phyloP scores from a whole-genome alignment of 1,140 invertebrate species.

The Scaptomyza montana region DNA sequence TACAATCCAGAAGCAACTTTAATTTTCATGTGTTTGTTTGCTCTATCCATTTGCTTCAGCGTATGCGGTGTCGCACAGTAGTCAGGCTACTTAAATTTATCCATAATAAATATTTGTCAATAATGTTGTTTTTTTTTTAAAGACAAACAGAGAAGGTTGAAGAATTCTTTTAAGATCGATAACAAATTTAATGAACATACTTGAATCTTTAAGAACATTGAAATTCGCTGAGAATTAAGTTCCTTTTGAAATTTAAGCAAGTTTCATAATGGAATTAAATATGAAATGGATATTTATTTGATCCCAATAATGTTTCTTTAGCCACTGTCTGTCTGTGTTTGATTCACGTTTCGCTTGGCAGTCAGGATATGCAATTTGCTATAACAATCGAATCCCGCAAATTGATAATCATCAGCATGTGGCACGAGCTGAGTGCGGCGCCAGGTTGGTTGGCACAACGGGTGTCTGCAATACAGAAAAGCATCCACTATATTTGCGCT shows the following conservation, averaged over 20 bases:
- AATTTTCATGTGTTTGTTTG: constrained; percentile 71
- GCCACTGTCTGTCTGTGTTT: not conserved
- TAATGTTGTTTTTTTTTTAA: no score
- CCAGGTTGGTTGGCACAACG: not conserved
- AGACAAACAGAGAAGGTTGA: not conserved
- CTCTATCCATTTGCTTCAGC: constrained; percentile 52
- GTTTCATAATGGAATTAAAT: no score
- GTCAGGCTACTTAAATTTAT: not conserved
- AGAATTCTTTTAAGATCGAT: constrained; percentile 4
- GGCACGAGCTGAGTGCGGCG: not conserved
- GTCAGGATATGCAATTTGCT: constrained; percentile 55
- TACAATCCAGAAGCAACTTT: constrained; percentile 57
- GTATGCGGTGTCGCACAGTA: constrained; percentile 7
- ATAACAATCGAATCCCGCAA: constrained; percentile 57
- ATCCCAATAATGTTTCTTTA: not conserved
- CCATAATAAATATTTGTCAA: not conserved
- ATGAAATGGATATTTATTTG: no score
- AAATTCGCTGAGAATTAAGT: no score
- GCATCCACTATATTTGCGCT: constrained; percentile 23
- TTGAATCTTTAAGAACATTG: no score
- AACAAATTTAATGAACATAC: no score
- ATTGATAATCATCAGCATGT: constrained; percentile 68
- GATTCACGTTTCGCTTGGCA: constrained; percentile 19
- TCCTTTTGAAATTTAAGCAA: no score
- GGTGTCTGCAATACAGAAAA: not conserved